These are phyloP conservation scores for Linepithema humile DNA, from an alignment of 1,140 invertebrate genomes.

Conservation along the genomic window DNA sequence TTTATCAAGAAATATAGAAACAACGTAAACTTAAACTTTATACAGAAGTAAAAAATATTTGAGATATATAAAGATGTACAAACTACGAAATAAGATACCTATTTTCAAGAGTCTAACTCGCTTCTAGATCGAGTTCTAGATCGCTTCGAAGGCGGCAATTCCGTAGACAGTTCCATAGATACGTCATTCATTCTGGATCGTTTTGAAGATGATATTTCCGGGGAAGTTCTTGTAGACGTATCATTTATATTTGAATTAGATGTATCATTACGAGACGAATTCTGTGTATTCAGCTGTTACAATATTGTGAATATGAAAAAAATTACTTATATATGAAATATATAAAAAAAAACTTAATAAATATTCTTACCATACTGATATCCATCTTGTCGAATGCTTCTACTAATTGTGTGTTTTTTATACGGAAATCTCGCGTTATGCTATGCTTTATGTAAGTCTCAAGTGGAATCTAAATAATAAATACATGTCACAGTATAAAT, in stretches of 20 bases:
- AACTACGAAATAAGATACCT: not conserved
- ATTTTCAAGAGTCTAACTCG: not conserved
- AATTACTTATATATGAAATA: not conserved
- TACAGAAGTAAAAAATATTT: not conserved
- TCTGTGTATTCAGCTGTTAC: slow-evolving; percentile 42
- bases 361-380: slow-evolving; percentile 73
- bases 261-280: not conserved
- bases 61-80: not conserved
- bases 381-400: slow-evolving; percentile 83
- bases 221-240: not conserved
- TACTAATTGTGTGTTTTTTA: slow-evolving; percentile 82
- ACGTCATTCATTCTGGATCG: not conserved
- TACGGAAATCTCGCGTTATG: slow-evolving; percentile 86
- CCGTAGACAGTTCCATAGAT: not conserved
- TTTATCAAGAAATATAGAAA: not conserved
- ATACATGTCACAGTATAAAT: not conserved
- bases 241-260: slow-evolving; percentile 11
- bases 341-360: not conserved
- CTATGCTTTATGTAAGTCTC: slow-evolving; percentile 85
- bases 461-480: slow-evolving; percentile 79
- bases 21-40: not conserved
- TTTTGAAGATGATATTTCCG: not conserved
- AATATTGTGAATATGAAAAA: slow-evolving; percentile 8
- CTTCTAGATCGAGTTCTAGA: too few relatives aligned
- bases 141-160: not conserved